Base-by-base conservation (phyloP, 2,888 invertebrate species). In the Mesorhabditis belari region DNA sequence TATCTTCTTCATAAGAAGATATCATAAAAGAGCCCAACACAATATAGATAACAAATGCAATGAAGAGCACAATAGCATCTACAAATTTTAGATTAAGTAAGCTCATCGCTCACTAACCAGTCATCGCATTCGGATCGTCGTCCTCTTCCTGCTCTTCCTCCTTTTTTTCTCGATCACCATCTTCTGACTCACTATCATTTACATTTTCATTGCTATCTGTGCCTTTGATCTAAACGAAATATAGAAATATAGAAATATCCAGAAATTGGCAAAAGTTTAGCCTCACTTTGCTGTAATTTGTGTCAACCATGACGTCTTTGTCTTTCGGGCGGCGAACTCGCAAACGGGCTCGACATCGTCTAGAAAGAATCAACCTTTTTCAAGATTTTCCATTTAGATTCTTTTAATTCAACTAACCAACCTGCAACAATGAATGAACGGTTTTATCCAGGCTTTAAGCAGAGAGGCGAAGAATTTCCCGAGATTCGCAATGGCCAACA, bases 401-500 rank as follows among this genome's bases (percentile, higher is more conserved):
- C 9, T 12, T 44, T 44, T 44, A 12, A 9, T 9, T 44, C 9
- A 44, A 44, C n/a, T 19, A n/a, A 55, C 17, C 12, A n/a, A 58
- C 58, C 60, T n/a, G 12, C 55, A 17, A 44, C 57, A 61, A 12
- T 62, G 49, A 6, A 74, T 55, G 29, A 74, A 72, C 4, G 76
- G 76, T 21, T 66, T 55, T 0, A 73, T 65, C 66, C 74, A 72
- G 12, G 65, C 49, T 55, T 75, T 76, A 56, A 77, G 60, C 23
- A 77, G 59, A 1, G 73, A 67, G 3, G 77, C 76, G 49, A 77
- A 59, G 58, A 77, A 77, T 57, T 77, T 77, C 49, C 77, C 77
- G 29, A 77, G 63, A 59, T 77, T 77, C 0, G 77, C 77, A 17
- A 77, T 75, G 21, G 74, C 77, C 61, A 77, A 65, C 77, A 77